phyloP scores from a whole-genome alignment of 2,888 invertebrate genomes.

The Ophonus ardosiacus region DNA sequence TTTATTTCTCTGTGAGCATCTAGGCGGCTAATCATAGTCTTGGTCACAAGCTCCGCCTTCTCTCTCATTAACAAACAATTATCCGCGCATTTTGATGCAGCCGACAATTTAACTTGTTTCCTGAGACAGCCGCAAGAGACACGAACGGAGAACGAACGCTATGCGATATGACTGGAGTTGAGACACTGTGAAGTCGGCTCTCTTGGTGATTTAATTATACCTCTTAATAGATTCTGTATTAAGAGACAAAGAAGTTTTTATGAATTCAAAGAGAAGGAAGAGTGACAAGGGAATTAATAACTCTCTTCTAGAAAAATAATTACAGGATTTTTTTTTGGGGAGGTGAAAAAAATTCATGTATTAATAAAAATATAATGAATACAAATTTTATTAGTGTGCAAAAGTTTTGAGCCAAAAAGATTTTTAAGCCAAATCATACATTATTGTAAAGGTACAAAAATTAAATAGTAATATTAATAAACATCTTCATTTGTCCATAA shows the following conservation, averaged over 20 bases:
- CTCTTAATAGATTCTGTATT: slow-evolving; percentile 45
- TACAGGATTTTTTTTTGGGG: neutral
- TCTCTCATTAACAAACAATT: slow-evolving; percentile 57
- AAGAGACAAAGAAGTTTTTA: slow-evolving; percentile 34
- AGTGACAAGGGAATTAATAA: slow-evolving; percentile 34
- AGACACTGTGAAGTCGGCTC: neutral
- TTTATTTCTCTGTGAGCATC: neutral
- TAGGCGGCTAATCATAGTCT: slow-evolving; percentile 34
- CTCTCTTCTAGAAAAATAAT: neutral
- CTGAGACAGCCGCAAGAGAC: slow-evolving; percentile 14
- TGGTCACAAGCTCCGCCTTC: slow-evolving; percentile 30
- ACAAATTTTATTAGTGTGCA: no score
- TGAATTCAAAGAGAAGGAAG: slow-evolving; percentile 8
- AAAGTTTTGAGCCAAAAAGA: no score
- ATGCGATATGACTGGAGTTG: slow-evolving; percentile 14
- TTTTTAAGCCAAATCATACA: no score
- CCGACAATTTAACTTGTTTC: slow-evolving; percentile 43
- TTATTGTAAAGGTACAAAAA: no score
- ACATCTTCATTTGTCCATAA: no score
- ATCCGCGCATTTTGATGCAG: slow-evolving; percentile 23
- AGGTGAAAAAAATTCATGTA: neutral
- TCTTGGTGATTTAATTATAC: slow-evolving; percentile 40
- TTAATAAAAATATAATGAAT: neutral
- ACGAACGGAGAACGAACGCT: neutral
- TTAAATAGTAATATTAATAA: no score